phyloP scores from a whole-genome alignment of 1,140 invertebrate genomes.

The Aradophagus sp. region DNA sequence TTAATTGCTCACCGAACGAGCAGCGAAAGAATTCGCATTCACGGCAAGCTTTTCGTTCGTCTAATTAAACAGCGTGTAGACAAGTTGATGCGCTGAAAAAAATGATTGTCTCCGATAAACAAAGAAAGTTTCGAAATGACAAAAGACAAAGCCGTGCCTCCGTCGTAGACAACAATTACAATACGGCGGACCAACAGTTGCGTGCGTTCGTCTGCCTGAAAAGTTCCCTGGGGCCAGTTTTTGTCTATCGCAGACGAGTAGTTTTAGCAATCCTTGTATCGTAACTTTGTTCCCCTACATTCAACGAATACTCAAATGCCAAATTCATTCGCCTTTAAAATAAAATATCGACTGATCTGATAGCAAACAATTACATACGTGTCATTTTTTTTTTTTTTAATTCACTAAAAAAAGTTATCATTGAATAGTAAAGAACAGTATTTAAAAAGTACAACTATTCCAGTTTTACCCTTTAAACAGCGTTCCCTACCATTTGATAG shows the following conservation, averaged over 20 bases:
- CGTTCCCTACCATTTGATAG: too few species aligned
- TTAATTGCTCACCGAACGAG: constrained; percentile 7
- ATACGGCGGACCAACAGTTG: constrained; percentile 37
- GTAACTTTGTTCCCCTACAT: constrained; percentile 31
- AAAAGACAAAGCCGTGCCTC: constrained; percentile 33
- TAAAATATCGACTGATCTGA: too few species aligned
- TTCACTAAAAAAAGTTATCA: too few species aligned
- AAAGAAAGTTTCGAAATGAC: constrained; percentile 50
- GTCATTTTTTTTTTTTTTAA: too few species aligned
- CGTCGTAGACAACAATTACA: constrained; percentile 53
- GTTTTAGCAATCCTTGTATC: constrained; percentile 43
- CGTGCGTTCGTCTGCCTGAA: constrained; percentile 33
- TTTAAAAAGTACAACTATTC: too few species aligned
- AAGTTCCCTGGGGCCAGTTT: constrained; percentile 40
- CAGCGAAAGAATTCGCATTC: constrained; percentile 1
- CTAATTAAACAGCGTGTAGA: constrained; percentile 44
- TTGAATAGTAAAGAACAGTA: too few species aligned
- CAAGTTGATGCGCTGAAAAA: constrained; percentile 49
- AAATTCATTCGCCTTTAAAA: too few species aligned
- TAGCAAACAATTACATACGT: too few species aligned
- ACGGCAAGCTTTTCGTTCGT: constrained; percentile 8
- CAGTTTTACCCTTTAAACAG: too few species aligned
- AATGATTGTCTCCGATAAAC: constrained; percentile 51
- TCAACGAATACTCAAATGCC: too few species aligned
- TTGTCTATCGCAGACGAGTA: constrained; percentile 48